Conservation (phyloP, 2,888 invertebrate genomes). For the Ormyrus rosae region DNA sequence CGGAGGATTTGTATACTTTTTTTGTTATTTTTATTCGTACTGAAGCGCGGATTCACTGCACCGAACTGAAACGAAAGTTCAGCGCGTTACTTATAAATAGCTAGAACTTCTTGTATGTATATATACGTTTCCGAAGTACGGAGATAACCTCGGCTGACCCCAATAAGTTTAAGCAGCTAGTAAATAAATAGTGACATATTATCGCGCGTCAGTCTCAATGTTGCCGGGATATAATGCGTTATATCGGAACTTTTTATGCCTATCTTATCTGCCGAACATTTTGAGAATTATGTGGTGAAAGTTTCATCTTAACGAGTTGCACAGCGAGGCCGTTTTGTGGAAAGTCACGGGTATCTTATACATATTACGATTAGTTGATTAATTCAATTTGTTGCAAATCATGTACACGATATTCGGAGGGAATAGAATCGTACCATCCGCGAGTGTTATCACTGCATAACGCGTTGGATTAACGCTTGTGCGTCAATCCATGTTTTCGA, state of each 20-base stretch:
- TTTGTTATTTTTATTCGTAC: not conserved
- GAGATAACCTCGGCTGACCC: slow-evolving; percentile 43
- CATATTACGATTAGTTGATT: no score
- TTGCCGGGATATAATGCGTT: not conserved
- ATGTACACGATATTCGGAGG: no score
- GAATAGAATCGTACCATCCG: no score
- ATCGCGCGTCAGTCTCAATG: slow-evolving; percentile 14
- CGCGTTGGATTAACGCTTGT: no score
- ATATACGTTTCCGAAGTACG: not conserved
- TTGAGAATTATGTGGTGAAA: not conserved
- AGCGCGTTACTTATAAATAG: slow-evolving; percentile 14
- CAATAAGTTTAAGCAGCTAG: slow-evolving; percentile 3
- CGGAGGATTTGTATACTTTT: no score
- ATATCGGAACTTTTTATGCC: not conserved
- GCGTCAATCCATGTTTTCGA: no score
- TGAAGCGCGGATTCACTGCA: not conserved
- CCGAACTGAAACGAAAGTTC: slow-evolving; percentile 20
- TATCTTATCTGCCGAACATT: slow-evolving; percentile 4
- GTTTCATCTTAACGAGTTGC: not conserved
- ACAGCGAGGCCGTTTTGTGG: no score
- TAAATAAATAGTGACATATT: slow-evolving; percentile 38
- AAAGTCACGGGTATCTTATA: no score
- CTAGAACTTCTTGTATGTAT: not conserved
- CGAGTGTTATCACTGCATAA: no score
- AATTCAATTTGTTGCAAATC: no score